Conservation (phyloP, 2,113 vertebrate genomes). For the Alethe castanea region DNA sequence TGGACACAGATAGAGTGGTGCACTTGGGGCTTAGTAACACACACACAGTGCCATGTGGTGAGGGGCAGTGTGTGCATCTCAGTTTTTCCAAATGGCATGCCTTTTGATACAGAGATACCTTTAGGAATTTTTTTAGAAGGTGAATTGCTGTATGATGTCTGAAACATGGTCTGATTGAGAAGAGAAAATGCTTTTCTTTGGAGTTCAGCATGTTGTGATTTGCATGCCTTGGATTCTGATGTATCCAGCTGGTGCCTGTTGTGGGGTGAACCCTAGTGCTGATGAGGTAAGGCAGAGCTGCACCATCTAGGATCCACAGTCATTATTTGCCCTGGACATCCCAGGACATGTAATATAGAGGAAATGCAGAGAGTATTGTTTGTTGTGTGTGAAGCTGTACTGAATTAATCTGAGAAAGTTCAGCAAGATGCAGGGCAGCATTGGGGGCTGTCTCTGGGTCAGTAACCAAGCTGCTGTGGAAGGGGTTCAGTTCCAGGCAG, state of each 20-base stretch:
- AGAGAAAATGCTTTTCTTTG: background rate
- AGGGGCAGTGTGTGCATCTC: background rate
- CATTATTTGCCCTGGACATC: background rate
- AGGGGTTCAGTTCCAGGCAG: background rate
- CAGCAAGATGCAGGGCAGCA: background rate
- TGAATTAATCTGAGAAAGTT: background rate
- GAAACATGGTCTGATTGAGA: background rate
- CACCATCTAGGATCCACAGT: background rate
- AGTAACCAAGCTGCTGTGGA: background rate
- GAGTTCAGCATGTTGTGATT: background rate
- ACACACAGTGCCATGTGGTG: background rate
- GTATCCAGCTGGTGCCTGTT: background rate
- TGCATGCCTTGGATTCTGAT: background rate
- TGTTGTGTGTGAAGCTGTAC: background rate
- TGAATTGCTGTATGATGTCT: background rate
- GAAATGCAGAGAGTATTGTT: background rate
- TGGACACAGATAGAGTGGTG: background rate
- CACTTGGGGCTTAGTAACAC: background rate
- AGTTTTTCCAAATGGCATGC: background rate
- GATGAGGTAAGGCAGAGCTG: background rate
- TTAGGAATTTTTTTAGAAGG: background rate
- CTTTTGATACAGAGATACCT: background rate
- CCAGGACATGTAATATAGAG: accelerated
- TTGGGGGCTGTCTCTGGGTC: background rate
- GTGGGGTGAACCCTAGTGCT: accelerated